Evolutionary conservation across 2,888 invertebrate species (phyloP), one percentile per base, ranked within the genome.

Genomic region (Parnassius apollo): DNA sequence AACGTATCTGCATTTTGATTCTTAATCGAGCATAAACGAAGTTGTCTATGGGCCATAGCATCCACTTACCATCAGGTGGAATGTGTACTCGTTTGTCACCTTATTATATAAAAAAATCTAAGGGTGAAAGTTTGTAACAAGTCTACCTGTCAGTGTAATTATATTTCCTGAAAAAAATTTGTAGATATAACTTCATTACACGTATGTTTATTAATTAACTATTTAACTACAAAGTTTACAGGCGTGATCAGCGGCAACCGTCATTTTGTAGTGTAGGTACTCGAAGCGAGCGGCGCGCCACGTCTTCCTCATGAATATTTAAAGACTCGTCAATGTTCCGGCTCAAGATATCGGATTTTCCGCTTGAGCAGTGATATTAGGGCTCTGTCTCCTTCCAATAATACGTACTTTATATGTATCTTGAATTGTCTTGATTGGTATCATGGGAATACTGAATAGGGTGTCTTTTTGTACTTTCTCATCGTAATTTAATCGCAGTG

Each of bases 341-440:
- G 80, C 81, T 83, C 82, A 83, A 88, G 88, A 88, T 88, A 88
- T 86, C 86, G 84, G 85, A 85, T 87, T 88, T 88, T 86, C 83
- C 81, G 84, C 83, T 72, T 74, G 78, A 84, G 78, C 76, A 77
- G 78, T 77, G 81, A 78, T 81, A 82, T 78, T 82, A 80, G 77
- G 71, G 68, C 62, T 59, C 70, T 68, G 63, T 65, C 69, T 69
- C 68, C 71, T 68, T 72, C 69, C 70, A 72, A 72, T 69, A 72
- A 72, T 74, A 76, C 72, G 71, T 74, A 74, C 70, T 73, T 72
- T 68, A 68, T 75, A 69, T 70, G 65, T 69, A 66, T 60, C 51
- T 62, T 64, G 60, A 61, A 64, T 61, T 62, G 64, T 52, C 62
- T 49, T 57, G 60, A 64, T 60, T 67, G 59, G 58, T 66, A 64